Conservation (phyloP, 2,888 invertebrate genomes). For the Xanthorhoe spadicearia region DNA sequence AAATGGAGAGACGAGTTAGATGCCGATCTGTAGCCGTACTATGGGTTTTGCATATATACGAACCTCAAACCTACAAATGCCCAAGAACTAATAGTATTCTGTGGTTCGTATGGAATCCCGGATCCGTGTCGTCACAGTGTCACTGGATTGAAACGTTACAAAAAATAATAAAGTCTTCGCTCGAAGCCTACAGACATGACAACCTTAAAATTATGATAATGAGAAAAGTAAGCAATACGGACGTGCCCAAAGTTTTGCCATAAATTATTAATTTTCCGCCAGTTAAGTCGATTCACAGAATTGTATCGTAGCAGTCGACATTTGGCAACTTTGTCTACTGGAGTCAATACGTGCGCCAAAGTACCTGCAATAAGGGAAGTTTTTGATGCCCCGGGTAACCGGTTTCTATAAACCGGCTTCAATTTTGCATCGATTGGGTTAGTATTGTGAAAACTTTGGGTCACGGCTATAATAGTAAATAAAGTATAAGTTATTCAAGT, state of each 20-base stretch:
- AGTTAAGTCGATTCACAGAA: constrained; percentile 38
- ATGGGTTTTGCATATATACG: too few relatives aligned
- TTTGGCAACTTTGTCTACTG: constrained; percentile 27
- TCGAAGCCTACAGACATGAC: constrained; percentile 55
- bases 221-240: constrained; percentile 65
- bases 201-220: constrained; percentile 70
- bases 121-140: constrained; percentile 16
- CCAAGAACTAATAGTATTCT: not conserved
- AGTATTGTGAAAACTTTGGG: constrained; percentile 7
- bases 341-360: constrained; percentile 29
- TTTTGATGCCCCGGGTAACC: constrained; percentile 19
- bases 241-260: constrained; percentile 58
- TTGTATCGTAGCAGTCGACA: constrained; percentile 27
- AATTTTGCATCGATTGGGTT: constrained; percentile 13
- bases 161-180: constrained; percentile 61
- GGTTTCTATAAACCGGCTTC: constrained; percentile 24
- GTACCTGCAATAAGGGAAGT: constrained; percentile 16
- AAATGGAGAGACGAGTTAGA: too few relatives aligned
- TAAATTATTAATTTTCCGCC: constrained; percentile 64
- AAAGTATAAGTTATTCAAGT: not conserved
- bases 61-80: too few relatives aligned
- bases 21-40: too few relatives aligned
- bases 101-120: not conserved
- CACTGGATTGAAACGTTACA: constrained; percentile 48
- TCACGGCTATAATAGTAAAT: not conserved